A percentile compares a stretch with the other conserved stretches of the same genome.
These are phyloP conservation scores for Lucinisca nassula DNA, from an alignment of 2,888 invertebrate species.

Conservation along the genomic window DNA sequence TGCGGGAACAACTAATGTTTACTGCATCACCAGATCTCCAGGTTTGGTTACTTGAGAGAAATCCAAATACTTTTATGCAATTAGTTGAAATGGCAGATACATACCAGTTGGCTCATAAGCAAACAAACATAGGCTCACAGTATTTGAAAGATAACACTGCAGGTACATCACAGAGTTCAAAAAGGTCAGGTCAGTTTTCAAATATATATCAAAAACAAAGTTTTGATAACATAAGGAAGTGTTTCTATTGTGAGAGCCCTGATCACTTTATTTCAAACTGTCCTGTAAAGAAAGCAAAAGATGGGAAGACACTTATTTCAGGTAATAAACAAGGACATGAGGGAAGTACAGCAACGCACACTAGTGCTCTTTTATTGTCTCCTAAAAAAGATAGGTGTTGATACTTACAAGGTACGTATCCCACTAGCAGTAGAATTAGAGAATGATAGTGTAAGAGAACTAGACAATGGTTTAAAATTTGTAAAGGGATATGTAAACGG, in stretches of 20 bases:
- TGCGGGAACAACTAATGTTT: too few relatives aligned
- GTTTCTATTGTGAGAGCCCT: not conserved
- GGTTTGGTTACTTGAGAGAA: too few relatives aligned
- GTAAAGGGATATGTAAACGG: not conserved
- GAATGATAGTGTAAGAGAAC: not conserved
- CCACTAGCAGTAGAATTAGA: not conserved
- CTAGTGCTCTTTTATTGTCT: not conserved
- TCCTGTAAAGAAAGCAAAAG: not conserved
- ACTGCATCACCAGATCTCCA: too few relatives aligned
- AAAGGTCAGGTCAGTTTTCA: not conserved
- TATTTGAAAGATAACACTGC: not conserved
- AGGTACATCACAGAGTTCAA: not conserved
- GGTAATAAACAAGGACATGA: not conserved
- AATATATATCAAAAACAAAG: not conserved
- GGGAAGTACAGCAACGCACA: not conserved
- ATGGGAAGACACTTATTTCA: too few relatives aligned
- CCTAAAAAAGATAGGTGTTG: not conserved
- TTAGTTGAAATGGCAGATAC: too few relatives aligned
- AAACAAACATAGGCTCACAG: not conserved
- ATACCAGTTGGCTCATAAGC: too few relatives aligned
- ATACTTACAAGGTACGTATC: not conserved
- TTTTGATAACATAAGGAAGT: not conserved
- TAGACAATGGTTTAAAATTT: not conserved
- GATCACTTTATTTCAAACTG: not conserved
- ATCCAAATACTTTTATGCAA: too few relatives aligned